Percentiles rank a stretch among this genome's conserved stretches.
Conservation (phyloP, 2,888 invertebrate species). For the Subacronicta megacephala region DNA sequence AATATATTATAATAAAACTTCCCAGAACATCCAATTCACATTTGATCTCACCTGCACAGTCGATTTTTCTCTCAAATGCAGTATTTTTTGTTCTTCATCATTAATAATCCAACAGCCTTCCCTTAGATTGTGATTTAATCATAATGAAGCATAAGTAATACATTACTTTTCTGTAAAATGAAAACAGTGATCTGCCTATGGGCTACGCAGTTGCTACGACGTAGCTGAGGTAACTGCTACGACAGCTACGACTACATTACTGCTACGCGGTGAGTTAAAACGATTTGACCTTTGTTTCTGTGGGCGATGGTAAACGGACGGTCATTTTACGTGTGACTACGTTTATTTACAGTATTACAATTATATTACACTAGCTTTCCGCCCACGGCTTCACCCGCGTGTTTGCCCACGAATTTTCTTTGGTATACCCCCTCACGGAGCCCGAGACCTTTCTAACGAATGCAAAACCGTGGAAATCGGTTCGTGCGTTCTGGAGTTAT, state of each 20-base stretch:
- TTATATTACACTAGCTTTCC: no score
- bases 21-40: neutral
- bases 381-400: no score
- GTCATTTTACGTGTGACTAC: neutral
- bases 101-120: no score
- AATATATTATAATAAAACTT: no score
- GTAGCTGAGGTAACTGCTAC: conserved; percentile 35
- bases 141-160: neutral
- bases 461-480: no score
- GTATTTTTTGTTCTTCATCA: no score
- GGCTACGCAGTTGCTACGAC: conserved; percentile 21
- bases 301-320: neutral
- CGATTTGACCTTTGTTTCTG: conserved; percentile 38
- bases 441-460: no score
- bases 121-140: neutral
- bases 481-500: no score
- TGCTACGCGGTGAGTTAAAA: conserved; percentile 32
- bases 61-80: neutral
- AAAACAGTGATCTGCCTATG: neutral
- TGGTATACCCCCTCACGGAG: no score
- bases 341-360: neutral
- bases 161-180: no score
- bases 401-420: no score
- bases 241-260: conserved; percentile 43
- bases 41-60: neutral